A percentile compares a stretch with the other conserved stretches of the same genome.
Conservation (phyloP, 1,140 invertebrate genomes). For the Drosophila takahashii region DNA sequence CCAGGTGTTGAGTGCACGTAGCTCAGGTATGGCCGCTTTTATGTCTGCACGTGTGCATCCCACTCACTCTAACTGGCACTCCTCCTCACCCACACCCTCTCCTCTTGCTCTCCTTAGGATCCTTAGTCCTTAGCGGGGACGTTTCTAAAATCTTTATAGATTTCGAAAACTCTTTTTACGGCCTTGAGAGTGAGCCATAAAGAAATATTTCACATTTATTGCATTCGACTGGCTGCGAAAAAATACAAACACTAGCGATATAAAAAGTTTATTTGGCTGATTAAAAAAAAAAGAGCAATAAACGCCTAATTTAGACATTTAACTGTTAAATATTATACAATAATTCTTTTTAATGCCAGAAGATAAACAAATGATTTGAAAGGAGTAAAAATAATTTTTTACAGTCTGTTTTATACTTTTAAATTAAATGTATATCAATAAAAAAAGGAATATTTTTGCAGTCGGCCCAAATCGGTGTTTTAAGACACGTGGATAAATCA, state of each 20-base stretch:
- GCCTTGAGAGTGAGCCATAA: conserved; percentile 8
- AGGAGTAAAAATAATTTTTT: too few relatives aligned
- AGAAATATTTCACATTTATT: conserved; percentile 16
- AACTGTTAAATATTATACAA: not conserved
- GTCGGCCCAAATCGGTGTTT: too few relatives aligned
- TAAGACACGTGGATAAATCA: not conserved
- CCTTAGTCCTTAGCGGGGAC: not conserved
- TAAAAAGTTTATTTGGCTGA: not conserved
- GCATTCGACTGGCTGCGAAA: not conserved
- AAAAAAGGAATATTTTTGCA: not conserved
- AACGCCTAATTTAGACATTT: not conserved
- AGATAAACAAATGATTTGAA: too few relatives aligned
- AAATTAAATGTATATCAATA: too few relatives aligned
- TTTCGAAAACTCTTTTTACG: conserved; percentile 12
- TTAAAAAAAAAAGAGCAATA: not conserved
- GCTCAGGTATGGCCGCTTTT: conserved; percentile 42
- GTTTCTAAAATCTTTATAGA: conserved; percentile 28
- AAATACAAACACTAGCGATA: not conserved
- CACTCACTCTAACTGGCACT: not conserved
- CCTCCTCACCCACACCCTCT: not conserved
- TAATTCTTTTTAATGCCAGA: not conserved
- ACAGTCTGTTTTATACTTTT: too few relatives aligned
- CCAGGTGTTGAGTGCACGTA: conserved; percentile 71
- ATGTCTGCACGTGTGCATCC: conserved; percentile 45
- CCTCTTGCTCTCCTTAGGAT: not conserved